These are phyloP conservation scores for Hedychridium roseum DNA, from an alignment of 2,888 invertebrate species.

Conservation along the genomic window DNA sequence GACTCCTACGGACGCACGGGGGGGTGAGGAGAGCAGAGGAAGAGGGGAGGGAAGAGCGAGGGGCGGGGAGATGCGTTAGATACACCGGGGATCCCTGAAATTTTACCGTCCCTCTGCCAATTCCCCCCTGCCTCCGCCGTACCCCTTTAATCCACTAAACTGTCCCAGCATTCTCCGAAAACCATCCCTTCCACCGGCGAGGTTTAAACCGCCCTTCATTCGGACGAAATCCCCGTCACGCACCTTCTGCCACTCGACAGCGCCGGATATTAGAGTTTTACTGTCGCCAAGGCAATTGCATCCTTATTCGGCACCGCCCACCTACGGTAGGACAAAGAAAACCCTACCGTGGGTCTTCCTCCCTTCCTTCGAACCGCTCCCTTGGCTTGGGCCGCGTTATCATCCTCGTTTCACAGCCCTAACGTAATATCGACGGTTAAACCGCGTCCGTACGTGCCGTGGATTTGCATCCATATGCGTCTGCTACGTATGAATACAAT, in stretches of 20 bases:
- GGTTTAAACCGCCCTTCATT: constrained; percentile 8
- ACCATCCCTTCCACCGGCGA: constrained; percentile 1
- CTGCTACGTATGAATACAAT: no score
- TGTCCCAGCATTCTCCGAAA: constrained; percentile 18
- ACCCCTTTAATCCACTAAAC: constrained; percentile 11
- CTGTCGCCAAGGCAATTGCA: constrained; percentile 27
- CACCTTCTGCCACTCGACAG: no score
- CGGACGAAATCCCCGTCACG: no score
- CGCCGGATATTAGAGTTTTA: constrained; percentile 40
- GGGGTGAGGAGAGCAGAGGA: neutral
- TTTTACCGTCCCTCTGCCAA: constrained; percentile 27
- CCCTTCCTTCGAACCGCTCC: neutral
- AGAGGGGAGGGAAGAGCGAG: neutral
- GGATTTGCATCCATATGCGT: no score
- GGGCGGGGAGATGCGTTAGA: no score
- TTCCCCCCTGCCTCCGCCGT: constrained; percentile 29
- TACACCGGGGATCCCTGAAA: no score
- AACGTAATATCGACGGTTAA: constrained; percentile 2
- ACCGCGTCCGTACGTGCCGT: no score
- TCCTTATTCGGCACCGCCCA: constrained; percentile 17
- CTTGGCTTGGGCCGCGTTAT: neutral
- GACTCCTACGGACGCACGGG: constrained; percentile 7
- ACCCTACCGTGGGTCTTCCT: no score
- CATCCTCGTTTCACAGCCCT: neutral
- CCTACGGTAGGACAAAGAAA: no score